These are phyloP conservation scores for Ochlodes sylvanus DNA, from an alignment of 2,888 invertebrate genomes.

Conservation along the genomic window DNA sequence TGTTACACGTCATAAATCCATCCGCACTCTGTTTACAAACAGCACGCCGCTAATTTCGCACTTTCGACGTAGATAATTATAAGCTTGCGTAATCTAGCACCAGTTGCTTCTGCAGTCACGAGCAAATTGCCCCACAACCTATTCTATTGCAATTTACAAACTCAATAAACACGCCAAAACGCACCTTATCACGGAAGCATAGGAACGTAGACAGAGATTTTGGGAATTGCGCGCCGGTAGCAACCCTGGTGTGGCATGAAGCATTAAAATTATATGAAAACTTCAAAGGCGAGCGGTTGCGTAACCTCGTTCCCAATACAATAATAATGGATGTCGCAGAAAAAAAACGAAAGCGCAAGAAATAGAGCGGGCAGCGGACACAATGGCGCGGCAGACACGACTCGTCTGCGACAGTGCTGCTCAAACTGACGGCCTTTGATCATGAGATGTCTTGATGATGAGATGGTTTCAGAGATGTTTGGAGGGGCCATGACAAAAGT, in stretches of 20 bases:
- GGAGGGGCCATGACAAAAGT: no score
- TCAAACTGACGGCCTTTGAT: constrained; percentile 1
- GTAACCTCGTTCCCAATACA: constrained; percentile 81
- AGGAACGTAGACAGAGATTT: constrained; percentile 40
- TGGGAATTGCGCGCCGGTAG: constrained; percentile 38
- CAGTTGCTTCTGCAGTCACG: constrained; percentile 81
- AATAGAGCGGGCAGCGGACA: constrained; percentile 78
- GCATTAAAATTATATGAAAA: constrained; percentile 83
- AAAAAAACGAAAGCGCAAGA: constrained; percentile 81
- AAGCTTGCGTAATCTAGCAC: constrained; percentile 74
- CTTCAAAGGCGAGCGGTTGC: constrained; percentile 75
- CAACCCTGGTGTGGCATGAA: constrained; percentile 55
- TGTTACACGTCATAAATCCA: background rate
- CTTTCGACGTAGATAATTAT: constrained; percentile 81
- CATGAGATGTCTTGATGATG: background rate
- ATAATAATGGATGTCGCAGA: constrained; percentile 77
- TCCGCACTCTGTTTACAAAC: constrained; percentile 41
- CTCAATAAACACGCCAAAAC: constrained; percentile 35
- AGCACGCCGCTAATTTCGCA: constrained; percentile 70
- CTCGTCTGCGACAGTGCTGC: constrained; percentile 23
- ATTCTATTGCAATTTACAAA: constrained; percentile 44
- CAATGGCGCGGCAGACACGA: constrained; percentile 75
- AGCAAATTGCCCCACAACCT: constrained; percentile 61
- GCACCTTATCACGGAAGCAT: constrained; percentile 43
- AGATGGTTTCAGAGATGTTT: background rate